phyloP scores from a whole-genome alignment of 2,797 vertebrate genomes.

The Cossypha polioptera region DNA sequence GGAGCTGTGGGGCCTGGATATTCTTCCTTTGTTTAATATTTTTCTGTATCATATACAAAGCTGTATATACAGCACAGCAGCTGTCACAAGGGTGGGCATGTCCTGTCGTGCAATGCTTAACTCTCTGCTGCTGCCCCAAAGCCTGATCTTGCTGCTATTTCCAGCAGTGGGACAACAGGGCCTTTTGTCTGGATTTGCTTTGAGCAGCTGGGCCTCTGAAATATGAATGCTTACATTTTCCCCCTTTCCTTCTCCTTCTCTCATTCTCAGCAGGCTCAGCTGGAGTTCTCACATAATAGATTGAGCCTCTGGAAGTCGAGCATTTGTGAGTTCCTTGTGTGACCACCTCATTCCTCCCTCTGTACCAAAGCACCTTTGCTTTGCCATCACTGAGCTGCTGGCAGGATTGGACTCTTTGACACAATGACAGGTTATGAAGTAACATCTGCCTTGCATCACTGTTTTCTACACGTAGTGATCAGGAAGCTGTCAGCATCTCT shows the following conservation, averaged over 20 bases:
- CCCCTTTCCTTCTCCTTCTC: neutral
- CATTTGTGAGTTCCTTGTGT: neutral
- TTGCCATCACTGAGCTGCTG: neutral
- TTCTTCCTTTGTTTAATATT: neutral
- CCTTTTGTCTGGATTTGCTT: slow-evolving; percentile 13
- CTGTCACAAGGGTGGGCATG: neutral
- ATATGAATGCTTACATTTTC: neutral
- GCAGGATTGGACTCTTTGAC: neutral
- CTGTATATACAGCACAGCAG: neutral
- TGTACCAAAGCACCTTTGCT: accelerated
- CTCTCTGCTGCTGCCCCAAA: neutral
- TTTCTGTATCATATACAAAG: neutral
- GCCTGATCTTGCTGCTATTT: neutral
- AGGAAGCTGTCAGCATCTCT: neutral
- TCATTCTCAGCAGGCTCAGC: neutral
- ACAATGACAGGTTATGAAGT: neutral
- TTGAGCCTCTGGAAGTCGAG: neutral
- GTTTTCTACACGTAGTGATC: accelerated
- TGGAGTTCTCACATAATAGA: neutral
- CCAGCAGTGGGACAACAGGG: neutral
- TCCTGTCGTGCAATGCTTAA: neutral
- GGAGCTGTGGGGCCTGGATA: neutral
- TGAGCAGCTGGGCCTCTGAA: neutral
- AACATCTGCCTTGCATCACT: neutral
- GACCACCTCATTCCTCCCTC: neutral